Evolutionary conservation across 2,797 vertebrate species (phyloP).

Genomic region (Enteromius mattozi): DNA sequence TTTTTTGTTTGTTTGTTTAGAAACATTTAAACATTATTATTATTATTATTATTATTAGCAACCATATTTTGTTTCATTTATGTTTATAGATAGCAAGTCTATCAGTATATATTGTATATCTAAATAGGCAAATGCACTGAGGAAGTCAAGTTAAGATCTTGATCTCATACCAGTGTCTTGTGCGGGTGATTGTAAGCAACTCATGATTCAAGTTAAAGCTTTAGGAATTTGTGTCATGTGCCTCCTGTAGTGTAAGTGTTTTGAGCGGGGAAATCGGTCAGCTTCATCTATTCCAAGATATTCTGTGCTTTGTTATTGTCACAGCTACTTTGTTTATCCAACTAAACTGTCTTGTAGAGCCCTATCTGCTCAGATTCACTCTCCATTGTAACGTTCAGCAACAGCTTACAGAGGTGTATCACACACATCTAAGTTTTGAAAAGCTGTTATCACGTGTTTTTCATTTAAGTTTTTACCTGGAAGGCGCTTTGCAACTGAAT

Average conservation of each 20-base stretch:
- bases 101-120: not conserved
- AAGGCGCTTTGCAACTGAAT: not conserved
- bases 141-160: not conserved
- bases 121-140: not conserved
- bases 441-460: not conserved
- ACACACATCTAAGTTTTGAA: not conserved
- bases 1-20: too few relatives aligned
- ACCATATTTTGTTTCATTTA: not conserved
- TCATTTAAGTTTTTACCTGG: not conserved
- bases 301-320: not conserved
- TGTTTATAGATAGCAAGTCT: not conserved
- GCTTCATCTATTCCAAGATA: not conserved
- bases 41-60: too few relatives aligned
- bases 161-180: not conserved
- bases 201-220: constrained; percentile 22
- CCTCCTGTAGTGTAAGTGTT: not conserved
- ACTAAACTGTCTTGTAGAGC: not conserved
- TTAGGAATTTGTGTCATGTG: constrained; percentile 22
- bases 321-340: not conserved
- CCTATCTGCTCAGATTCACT: not conserved
- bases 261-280: not conserved
- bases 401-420: not conserved
- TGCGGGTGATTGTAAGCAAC: constrained; percentile 7
- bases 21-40: not conserved
- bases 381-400: not conserved